Evolutionary conservation across 1,140 invertebrate genomes (phyloP).

Genomic region (Pogonomyrmex californicus): DNA sequence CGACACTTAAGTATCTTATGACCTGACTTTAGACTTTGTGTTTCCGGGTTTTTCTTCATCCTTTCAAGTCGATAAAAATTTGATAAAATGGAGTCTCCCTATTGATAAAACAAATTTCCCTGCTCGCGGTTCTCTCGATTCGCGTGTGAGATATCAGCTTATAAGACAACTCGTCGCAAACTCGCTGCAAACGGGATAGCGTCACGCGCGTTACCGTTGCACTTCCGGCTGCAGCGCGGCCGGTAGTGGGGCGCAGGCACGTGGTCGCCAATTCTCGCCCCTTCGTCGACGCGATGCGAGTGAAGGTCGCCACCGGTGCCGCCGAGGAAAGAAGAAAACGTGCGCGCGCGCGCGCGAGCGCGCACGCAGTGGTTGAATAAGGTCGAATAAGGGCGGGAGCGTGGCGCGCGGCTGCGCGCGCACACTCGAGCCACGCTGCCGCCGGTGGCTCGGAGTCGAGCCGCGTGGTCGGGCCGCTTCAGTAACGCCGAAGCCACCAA

Average conservation of each 20-base stretch:
- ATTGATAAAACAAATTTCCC: neutral
- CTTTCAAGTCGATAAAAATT: neutral
- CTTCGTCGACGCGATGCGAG: neutral
- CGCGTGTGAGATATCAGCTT: neutral
- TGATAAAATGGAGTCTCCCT: neutral
- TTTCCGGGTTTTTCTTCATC: neutral
- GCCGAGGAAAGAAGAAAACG: slow-evolving; percentile 50
- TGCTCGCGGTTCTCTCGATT: neutral
- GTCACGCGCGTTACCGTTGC: slow-evolving; percentile 74
- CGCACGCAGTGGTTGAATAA: slow-evolving; percentile 57
- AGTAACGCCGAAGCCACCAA: slow-evolving; percentile 78
- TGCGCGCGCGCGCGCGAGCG: neutral
- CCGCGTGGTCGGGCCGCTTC: slow-evolving; percentile 76
- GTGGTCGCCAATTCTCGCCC: slow-evolving; percentile 71
- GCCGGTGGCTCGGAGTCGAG: slow-evolving; percentile 71
- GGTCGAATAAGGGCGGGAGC: slow-evolving; percentile 61
- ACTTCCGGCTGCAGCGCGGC: slow-evolving; percentile 66
- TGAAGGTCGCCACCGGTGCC: slow-evolving; percentile 34
- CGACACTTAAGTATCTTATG: too few species aligned
- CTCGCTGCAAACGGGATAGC: slow-evolving; percentile 2
- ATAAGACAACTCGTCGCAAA: neutral
- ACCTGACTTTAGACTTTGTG: too few species aligned
- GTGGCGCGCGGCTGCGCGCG: slow-evolving; percentile 77
- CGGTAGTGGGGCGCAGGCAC: slow-evolving; percentile 57
- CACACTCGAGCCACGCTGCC: slow-evolving; percentile 78